Evolutionary conservation across 1,140 invertebrate species (phyloP), one percentile per base, ranked within the genome.

Genomic region (Caligus rogercresseyi): DNA sequence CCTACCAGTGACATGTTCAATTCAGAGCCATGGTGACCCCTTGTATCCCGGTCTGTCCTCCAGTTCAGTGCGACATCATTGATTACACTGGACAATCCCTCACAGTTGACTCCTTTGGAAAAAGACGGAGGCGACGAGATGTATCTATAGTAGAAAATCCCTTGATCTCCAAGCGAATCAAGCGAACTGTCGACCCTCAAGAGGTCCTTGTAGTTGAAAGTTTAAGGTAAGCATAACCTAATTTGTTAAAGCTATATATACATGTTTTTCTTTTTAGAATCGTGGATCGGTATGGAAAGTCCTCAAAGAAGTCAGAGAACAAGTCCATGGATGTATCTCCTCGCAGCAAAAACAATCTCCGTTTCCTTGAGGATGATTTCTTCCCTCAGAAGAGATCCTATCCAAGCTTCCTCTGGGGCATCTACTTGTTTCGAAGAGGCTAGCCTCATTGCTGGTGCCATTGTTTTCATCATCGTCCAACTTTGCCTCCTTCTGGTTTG

Each of bases 1-100:
- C 89, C 90, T 0, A 89, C 88, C 15, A 91, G 88, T 0, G 89
- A 92, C 71, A 83, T 92, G 13, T 94, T 0, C 89, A 94, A 73
- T 94, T 94, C 81, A 81, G 89, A 55, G 90, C 89, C 1, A 70
- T 93, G 67, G 89, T 94, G 0, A 92, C 89, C 2, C 90, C 90
- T 0, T 93, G 90, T 69, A 85, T 93, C 81, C 87, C 88, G 1
- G 81, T 80, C 23, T 93, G 89, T 71, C 87, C 90, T 72, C 89
- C 90, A 0, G 86, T 89, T 0, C 83, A 87, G 69, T 92, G 89
- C 70, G 83, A 88, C 55, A 79, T 84, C 62, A 79, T 83, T 65
- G 85, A 87, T 68, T 79, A 81, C 60, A 83, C 84, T 53, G 87
- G 87, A 55, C 83, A 89, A 68, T 76, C 86, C 2, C 79, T 85